Percentiles rank a stretch among this genome's conserved stretches.
Evolutionary conservation across 2,888 invertebrate genomes (phyloP).

Genomic region (Drepana falcataria): DNA sequence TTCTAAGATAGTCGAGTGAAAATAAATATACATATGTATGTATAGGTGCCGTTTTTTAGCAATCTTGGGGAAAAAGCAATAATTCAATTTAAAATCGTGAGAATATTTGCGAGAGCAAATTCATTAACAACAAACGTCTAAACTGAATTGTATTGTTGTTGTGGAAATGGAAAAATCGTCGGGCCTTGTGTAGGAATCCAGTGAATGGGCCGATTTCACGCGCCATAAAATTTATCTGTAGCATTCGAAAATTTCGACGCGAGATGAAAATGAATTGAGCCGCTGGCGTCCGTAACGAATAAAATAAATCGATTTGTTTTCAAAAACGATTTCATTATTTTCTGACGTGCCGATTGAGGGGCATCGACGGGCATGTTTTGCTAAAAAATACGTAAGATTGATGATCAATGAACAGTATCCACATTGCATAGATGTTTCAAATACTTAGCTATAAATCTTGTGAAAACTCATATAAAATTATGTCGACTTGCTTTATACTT

Average conservation of each 20-base stretch:
- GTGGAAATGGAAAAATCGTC: conserved; percentile 71
- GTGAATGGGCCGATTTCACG: conserved; percentile 73
- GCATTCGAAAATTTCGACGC: conserved; percentile 53
- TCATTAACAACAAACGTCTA: conserved; percentile 58
- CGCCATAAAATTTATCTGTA: conserved; percentile 67
- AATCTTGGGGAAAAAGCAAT: conserved; percentile 9
- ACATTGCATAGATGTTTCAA: not conserved
- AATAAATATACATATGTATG: conserved; percentile 3
- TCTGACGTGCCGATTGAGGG: conserved; percentile 56
- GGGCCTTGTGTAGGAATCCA: conserved; percentile 46
- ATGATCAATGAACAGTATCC: not conserved
- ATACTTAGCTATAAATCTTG: not conserved
- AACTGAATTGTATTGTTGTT: conserved; percentile 61
- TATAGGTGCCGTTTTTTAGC: not conserved
- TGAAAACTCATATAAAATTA: not conserved
- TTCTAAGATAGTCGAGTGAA: conserved; percentile 1
- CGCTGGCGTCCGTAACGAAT: conserved; percentile 69
- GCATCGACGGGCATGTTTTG: conserved; percentile 26
- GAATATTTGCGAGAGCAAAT: conserved; percentile 44
- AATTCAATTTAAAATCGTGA: conserved; percentile 33
- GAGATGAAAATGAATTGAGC: conserved; percentile 54
- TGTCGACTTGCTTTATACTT: no score
- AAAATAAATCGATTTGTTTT: conserved; percentile 73
- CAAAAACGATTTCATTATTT: conserved; percentile 66
- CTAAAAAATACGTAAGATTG: conserved; percentile 15